A percentile compares a stretch with the other conserved stretches of the same genome.
phyloP scores from a whole-genome alignment of 2,888 invertebrate species.

The Hyalella azteca region DNA sequence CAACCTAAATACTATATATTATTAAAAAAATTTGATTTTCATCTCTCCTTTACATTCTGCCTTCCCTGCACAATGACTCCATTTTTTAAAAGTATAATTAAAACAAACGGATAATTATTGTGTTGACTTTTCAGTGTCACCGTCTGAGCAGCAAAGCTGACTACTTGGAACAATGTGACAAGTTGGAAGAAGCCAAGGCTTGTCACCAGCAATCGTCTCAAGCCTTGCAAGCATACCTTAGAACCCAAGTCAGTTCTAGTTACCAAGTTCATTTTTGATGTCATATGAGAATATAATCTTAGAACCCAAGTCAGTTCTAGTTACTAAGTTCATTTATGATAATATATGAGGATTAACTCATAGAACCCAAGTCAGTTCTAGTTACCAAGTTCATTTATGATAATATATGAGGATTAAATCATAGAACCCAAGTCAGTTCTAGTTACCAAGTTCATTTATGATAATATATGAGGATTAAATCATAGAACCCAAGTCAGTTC shows the following conservation, averaged over 20 bases:
- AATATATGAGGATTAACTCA: no score
- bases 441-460: background rate
- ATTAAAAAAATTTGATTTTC: no score
- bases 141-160: background rate
- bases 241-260: background rate
- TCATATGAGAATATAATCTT: background rate
- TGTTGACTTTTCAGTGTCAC: background rate
- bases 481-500: background rate
- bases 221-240: background rate
- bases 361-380: no score
- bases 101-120: no score
- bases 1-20: no score
- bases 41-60: no score
- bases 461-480: background rate
- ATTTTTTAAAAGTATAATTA: no score
- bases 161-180: conserved; percentile 21
- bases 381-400: background rate
- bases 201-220: conserved; percentile 12
- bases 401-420: background rate
- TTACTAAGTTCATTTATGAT: no score
- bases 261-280: background rate
- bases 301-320: background rate
- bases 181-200: conserved; percentile 1
- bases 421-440: background rate
- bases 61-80: no score